Evolutionary conservation across 2,888 invertebrate genomes (phyloP).

Genomic region (Cantharis rufa): DNA sequence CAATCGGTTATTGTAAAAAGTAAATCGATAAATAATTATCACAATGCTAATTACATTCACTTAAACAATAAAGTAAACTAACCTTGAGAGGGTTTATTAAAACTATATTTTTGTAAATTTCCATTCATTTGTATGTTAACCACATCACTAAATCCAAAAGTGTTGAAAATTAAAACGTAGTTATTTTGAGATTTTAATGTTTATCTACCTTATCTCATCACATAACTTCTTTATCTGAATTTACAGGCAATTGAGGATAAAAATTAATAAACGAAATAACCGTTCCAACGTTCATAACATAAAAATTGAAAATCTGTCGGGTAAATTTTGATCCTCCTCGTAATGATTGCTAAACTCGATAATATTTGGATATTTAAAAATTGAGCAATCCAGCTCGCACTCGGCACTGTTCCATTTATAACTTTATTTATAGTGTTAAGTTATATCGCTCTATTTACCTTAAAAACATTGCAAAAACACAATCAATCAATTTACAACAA

Average conservation of each 20-base stretch:
- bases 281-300: neutral
- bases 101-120: neutral
- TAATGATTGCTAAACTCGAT: neutral
- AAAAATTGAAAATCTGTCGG: neutral
- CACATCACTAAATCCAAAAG: neutral
- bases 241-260: neutral
- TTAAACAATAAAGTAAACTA: neutral
- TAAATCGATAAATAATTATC: neutral
- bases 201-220: conserved; percentile 12
- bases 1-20: neutral
- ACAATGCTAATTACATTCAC: neutral
- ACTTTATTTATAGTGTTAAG: neutral
- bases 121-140: neutral
- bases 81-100: neutral
- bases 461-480: neutral
- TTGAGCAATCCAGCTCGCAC: neutral
- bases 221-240: conserved; percentile 6
- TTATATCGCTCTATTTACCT: neutral
- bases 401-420: neutral
- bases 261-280: neutral
- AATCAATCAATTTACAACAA: neutral
- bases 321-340: neutral
- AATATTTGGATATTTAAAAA: neutral
- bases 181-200: neutral
- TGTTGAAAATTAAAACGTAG: neutral